These are phyloP conservation scores for Ditylenchus dipsaci DNA, from an alignment of 1,140 invertebrate species.

Conservation along the genomic window DNA sequence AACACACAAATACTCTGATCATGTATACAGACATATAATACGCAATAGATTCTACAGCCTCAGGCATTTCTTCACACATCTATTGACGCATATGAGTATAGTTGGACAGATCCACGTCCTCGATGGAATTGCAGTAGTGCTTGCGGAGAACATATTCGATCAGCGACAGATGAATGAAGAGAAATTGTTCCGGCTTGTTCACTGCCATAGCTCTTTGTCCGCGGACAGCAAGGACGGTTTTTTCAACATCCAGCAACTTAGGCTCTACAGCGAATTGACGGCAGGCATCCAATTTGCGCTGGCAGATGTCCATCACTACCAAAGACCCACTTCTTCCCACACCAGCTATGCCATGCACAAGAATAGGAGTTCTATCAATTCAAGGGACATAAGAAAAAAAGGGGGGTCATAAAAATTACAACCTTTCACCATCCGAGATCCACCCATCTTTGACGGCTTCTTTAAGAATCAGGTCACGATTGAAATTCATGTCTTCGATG, in stretches of 20 bases:
- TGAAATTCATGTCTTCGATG: constrained; percentile 41
- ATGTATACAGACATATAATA: no score
- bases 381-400: neutral
- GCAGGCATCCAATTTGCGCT: constrained; percentile 73
- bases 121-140: constrained; percentile 52
- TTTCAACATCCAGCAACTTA: constrained; percentile 75
- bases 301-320: constrained; percentile 90
- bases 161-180: constrained; percentile 89
- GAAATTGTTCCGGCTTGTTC: constrained; percentile 94
- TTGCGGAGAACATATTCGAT: constrained; percentile 75
- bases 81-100: neutral
- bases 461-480: constrained; percentile 34
- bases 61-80: no score
- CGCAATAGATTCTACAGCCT: no score
- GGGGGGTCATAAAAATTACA: neutral
- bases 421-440: constrained; percentile 22
- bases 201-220: constrained; percentile 90
- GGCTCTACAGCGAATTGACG: neutral
- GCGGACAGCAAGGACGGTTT: constrained; percentile 84
- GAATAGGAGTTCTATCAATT: constrained; percentile 37
- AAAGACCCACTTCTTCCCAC: constrained; percentile 71
- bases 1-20: no score
- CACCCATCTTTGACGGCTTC: constrained; percentile 22
- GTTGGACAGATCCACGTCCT: constrained; percentile 33
- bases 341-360: constrained; percentile 42